phyloP scores from a whole-genome alignment of 2,797 vertebrate species.

The Eulemur albifrons region DNA sequence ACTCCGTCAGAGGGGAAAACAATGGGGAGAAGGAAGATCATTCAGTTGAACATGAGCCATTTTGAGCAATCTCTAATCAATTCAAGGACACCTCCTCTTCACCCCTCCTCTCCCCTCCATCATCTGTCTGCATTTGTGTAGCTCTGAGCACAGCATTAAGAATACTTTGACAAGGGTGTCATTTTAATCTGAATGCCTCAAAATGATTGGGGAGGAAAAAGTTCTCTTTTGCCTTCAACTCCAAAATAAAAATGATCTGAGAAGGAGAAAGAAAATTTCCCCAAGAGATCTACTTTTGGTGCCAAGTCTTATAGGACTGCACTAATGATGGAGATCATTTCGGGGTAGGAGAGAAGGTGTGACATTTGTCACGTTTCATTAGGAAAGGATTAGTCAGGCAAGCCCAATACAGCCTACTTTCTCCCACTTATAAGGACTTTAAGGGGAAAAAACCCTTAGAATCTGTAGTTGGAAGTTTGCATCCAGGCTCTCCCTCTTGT shows the following conservation, averaged over 20 bases:
- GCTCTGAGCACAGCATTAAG: slow-evolving; percentile 4
- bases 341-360: neutral
- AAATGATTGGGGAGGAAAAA: slow-evolving; percentile 47
- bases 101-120: neutral
- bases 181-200: slow-evolving; percentile 58
- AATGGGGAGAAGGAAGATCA: neutral
- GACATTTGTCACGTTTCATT: neutral
- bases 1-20: neutral
- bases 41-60: neutral
- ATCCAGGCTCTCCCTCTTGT: neutral
- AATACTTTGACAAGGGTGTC: slow-evolving; percentile 66
- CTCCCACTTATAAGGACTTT: neutral
- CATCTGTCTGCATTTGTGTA: slow-evolving; percentile 48
- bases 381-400: neutral
- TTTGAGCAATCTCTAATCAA: slow-evolving; percentile 47
- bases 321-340: neutral
- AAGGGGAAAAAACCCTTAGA: neutral
- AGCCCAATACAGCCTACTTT: neutral
- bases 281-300: slow-evolving; percentile 11
- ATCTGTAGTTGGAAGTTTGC: neutral
- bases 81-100: slow-evolving; percentile 28
- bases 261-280: neutral
- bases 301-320: neutral
- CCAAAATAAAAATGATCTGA: slow-evolving; percentile 47
- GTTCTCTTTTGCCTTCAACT: slow-evolving; percentile 58